phyloP scores from a whole-genome alignment of 1,140 invertebrate species.

The Leptinotarsa lineolata region DNA sequence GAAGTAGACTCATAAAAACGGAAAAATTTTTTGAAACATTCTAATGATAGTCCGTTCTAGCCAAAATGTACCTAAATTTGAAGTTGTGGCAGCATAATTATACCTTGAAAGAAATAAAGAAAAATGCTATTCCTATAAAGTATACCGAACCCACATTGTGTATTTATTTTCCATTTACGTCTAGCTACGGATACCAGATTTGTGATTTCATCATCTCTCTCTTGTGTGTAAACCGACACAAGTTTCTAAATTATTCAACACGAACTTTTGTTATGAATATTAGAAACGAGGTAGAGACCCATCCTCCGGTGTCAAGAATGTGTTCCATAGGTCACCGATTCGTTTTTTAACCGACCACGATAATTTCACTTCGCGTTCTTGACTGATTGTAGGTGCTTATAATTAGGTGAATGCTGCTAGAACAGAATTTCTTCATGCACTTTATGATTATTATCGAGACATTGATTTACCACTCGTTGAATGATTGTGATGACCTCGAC shows the following conservation, averaged over 20 bases:
- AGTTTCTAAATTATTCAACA: not conserved
- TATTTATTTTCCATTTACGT: too few relatives aligned
- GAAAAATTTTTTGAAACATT: too few relatives aligned
- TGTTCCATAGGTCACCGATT: slow-evolving; percentile 1
- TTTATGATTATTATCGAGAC: not conserved
- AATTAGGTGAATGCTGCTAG: slow-evolving; percentile 2
- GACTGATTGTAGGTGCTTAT: not conserved
- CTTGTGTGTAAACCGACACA: not conserved
- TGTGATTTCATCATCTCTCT: not conserved
- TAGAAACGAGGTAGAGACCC: not conserved
- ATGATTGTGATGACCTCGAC: not conserved
- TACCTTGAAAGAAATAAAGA: too few relatives aligned
- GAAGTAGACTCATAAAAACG: too few relatives aligned
- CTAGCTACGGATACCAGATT: too few relatives aligned
- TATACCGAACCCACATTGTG: too few relatives aligned
- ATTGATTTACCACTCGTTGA: not conserved
- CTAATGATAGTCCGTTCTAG: too few relatives aligned
- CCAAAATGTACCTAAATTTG: too few relatives aligned
- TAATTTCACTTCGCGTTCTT: not conserved
- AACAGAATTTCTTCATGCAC: not conserved
- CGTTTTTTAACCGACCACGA: not conserved
- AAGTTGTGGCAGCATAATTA: too few relatives aligned
- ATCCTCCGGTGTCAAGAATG: not conserved
- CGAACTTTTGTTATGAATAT: not conserved
- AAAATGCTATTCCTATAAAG: too few relatives aligned